phyloP scores from a whole-genome alignment of 2,797 vertebrate genomes.

The Jordanella pulchra region DNA sequence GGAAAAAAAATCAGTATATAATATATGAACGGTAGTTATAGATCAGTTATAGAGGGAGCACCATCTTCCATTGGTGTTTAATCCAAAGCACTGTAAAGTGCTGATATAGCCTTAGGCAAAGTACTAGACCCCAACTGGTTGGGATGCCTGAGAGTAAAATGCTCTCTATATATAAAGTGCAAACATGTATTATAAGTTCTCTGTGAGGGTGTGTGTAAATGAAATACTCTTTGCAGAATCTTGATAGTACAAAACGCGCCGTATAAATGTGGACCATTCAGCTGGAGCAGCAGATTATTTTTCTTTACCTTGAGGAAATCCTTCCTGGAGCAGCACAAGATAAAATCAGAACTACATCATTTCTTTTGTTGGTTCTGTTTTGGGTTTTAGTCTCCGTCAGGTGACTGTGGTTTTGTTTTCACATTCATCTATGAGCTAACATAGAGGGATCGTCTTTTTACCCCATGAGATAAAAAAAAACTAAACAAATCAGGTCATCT shows the following conservation, averaged over 20 bases:
- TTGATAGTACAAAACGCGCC: too few species aligned
- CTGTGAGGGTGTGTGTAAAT: constrained; percentile 2
- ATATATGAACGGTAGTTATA: neutral
- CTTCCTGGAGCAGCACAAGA: constrained; percentile 1
- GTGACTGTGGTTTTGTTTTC: constrained; percentile 22
- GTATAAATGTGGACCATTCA: neutral
- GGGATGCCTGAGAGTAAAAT: constrained; percentile 1
- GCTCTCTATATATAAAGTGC: neutral
- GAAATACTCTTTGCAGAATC: neutral
- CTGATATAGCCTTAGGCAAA: constrained; percentile 1
- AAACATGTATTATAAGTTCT: constrained; percentile 6
- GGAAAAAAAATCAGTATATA: neutral
- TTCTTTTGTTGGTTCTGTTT: neutral
- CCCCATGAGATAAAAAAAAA: constrained; percentile 49
- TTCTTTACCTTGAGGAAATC: constrained; percentile 1
- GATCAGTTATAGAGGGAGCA: neutral
- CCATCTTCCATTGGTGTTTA: neutral
- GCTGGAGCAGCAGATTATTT: constrained; percentile 4
- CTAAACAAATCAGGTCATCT: constrained; percentile 55
- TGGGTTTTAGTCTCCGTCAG: neutral
- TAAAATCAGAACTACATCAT: neutral
- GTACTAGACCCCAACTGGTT: neutral
- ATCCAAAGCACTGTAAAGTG: neutral
- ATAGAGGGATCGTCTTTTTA: constrained; percentile 45
- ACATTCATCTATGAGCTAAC: constrained; percentile 25